A percentile compares a stretch with the other conserved stretches of the same genome.
Evolutionary conservation across 1,140 invertebrate species (phyloP).

Genomic region (Apis florea): DNA sequence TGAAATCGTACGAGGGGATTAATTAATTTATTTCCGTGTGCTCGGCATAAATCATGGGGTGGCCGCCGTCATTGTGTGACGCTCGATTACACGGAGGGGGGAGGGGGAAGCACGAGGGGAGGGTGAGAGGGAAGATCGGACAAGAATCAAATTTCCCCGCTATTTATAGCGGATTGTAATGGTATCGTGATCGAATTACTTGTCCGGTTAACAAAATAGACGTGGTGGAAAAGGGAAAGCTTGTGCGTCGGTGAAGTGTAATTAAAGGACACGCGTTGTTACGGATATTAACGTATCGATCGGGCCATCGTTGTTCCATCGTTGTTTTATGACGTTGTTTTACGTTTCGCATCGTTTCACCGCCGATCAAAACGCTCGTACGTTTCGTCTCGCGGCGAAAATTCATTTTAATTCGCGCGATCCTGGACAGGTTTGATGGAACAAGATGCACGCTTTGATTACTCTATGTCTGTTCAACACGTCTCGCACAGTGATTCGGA

Average conservation of each 20-base stretch:
- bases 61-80: not conserved
- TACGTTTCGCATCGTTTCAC: not conserved
- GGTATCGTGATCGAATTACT: constrained; percentile 14
- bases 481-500: not conserved
- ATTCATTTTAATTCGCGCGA: not conserved
- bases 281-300: constrained; percentile 47
- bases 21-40: constrained; percentile 4
- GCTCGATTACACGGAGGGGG: not conserved
- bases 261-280: constrained; percentile 42
- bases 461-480: not conserved
- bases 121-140: not conserved
- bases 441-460: not conserved
- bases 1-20: not conserved
- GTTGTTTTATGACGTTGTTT: not conserved
- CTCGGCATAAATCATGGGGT: not conserved
- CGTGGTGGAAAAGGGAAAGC: not conserved
- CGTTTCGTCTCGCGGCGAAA: too few relatives aligned
- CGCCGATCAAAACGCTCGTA: too few relatives aligned
- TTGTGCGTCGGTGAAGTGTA: not conserved
- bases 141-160: constrained; percentile 27
- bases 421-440: not conserved
- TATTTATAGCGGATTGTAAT: constrained; percentile 22
- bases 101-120: too few relatives aligned
- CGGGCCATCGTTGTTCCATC: not conserved
- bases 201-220: constrained; percentile 21